Conservation (phyloP, 2,113 vertebrate species). For the Grantiella picta region DNA sequence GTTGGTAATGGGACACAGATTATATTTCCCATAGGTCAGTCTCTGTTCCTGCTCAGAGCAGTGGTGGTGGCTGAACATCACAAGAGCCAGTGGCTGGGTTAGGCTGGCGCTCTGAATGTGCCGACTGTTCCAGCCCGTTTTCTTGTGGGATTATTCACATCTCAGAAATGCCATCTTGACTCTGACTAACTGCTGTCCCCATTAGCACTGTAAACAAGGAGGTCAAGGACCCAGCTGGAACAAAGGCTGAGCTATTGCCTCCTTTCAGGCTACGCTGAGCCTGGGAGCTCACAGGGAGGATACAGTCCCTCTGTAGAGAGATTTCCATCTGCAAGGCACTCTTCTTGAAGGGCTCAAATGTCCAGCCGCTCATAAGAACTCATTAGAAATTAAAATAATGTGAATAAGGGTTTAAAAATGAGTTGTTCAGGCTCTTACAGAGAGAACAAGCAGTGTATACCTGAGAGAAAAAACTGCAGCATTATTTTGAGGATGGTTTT, state of each 20-base stretch:
- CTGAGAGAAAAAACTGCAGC: neutral
- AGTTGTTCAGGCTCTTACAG: neutral
- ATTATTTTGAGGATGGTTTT: neutral
- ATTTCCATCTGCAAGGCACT: neutral
- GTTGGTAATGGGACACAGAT: slow-evolving; percentile 35
- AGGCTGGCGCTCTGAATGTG: slow-evolving; percentile 23
- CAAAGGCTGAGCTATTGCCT: slow-evolving; percentile 54
- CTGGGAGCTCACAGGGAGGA: neutral
- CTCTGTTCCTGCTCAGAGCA: neutral
- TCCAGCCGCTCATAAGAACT: neutral
- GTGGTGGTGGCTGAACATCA: neutral
- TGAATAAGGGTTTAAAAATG: neutral
- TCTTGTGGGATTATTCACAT: slow-evolving; percentile 47
- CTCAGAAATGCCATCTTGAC: slow-evolving; percentile 55
- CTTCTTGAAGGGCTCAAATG: neutral
- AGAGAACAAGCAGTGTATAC: neutral
- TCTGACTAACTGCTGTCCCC: slow-evolving; percentile 47
- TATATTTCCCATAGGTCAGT: slow-evolving; percentile 38
- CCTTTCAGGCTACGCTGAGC: neutral
- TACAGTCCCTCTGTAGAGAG: neutral
- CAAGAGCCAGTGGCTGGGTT: neutral
- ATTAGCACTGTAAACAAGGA: slow-evolving; percentile 47
- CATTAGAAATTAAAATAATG: neutral
- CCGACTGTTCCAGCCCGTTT: slow-evolving; percentile 42
- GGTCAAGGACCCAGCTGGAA: slow-evolving; percentile 36